Percentiles rank a stretch among this genome's conserved stretches.
These are phyloP conservation scores for Amazona finschi DNA, from an alignment of 2,797 vertebrate genomes.

Conservation along the genomic window DNA sequence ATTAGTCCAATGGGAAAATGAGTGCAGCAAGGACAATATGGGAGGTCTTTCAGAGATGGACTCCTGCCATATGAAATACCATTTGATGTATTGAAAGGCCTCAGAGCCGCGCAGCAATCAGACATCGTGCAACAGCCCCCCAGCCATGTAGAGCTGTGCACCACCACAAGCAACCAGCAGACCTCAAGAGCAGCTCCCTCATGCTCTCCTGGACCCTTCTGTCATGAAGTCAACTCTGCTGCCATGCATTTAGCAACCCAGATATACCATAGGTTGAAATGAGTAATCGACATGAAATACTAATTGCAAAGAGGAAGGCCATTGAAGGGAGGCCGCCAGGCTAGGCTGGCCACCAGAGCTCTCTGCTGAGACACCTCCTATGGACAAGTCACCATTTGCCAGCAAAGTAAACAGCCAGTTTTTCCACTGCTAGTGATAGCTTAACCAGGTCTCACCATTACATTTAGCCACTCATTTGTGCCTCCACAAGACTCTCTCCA, in stretches of 20 bases:
- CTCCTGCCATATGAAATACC: not conserved
- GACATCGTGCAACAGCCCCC: accelerated
- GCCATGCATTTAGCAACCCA: not conserved
- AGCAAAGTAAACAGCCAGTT: not conserved
- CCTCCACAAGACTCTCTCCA: not conserved
- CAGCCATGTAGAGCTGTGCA: accelerated
- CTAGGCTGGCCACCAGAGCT: not conserved
- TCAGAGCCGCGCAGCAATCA: not conserved
- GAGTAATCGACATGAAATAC: not conserved
- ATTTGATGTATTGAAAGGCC: not conserved
- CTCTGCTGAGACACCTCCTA: not conserved
- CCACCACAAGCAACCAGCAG: no score
- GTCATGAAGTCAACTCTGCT: not conserved
- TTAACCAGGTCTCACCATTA: not conserved
- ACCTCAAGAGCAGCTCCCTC: not conserved
- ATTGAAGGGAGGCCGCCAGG: not conserved
- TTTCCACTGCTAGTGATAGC: not conserved
- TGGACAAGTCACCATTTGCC: not conserved
- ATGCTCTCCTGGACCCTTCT: not conserved
- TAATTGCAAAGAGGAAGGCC: not conserved
- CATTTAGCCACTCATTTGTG: not conserved
- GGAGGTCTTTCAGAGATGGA: not conserved
- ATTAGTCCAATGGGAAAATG: not conserved
- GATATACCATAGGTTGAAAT: not conserved
- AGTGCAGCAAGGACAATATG: not conserved